Evolutionary conservation across 2,113 vertebrate species (phyloP).

Genomic region (Gobius niger): DNA sequence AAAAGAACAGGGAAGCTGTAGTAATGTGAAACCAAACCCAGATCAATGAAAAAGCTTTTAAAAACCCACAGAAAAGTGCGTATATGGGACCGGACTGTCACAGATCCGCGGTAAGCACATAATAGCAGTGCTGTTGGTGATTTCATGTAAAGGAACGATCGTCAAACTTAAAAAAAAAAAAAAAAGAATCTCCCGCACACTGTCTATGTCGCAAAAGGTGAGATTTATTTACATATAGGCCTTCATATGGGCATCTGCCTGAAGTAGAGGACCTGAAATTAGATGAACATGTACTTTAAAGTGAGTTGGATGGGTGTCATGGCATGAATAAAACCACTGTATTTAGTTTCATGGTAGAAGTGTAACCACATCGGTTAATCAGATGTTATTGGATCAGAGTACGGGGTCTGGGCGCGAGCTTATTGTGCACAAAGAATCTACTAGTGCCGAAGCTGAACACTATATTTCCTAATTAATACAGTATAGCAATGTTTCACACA

Average conservation of each 20-base stretch:
- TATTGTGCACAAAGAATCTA: neutral
- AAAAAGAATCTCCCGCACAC: too few relatives aligned
- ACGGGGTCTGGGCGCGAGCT: neutral
- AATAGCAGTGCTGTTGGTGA: constrained; percentile 1
- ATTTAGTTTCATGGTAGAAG: neutral
- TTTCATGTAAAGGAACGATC: constrained; percentile 12
- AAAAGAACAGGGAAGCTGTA: constrained; percentile 9
- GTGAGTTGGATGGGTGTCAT: neutral
- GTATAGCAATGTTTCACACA: too few relatives aligned
- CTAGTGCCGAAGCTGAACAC: neutral
- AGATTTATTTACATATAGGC: too few relatives aligned
- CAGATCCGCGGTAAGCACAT: constrained; percentile 17
- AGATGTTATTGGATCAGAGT: constrained; percentile 6
- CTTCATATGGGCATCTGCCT: too few relatives aligned
- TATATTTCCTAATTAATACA: too few relatives aligned
- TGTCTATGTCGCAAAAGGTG: too few relatives aligned
- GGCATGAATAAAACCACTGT: neutral
- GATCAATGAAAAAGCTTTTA: constrained; percentile 43
- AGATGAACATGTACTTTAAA: too few relatives aligned
- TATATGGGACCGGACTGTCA: neutral
- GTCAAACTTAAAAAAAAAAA: too few relatives aligned
- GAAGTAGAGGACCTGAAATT: too few relatives aligned
- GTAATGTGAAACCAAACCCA: constrained; percentile 23
- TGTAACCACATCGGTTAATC: neutral
- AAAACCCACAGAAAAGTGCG: constrained; percentile 42